phyloP scores from a whole-genome alignment of 1,140 invertebrate genomes.

The Drosophila ananassae region DNA sequence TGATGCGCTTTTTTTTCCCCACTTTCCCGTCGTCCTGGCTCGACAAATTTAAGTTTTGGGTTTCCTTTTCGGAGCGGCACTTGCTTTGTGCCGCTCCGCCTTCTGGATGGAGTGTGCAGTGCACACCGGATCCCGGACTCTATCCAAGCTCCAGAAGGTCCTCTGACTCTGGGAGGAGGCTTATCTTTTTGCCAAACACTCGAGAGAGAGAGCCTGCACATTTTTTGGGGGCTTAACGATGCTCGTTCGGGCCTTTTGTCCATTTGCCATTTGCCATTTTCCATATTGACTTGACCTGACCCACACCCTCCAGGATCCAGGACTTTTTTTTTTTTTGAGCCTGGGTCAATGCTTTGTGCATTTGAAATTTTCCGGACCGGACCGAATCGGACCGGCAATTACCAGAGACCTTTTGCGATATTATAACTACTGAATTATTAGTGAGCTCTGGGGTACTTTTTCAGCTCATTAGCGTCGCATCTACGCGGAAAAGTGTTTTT shows the following conservation, averaged over 20 bases:
- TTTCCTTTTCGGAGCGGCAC: conserved; percentile 47
- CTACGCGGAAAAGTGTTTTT: conserved; percentile 16
- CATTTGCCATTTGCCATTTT: conserved; percentile 39
- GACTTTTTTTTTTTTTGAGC: conserved; percentile 10
- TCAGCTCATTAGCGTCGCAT: conserved; percentile 60
- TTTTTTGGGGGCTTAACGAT: conserved; percentile 55
- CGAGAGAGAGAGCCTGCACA: conserved; percentile 23
- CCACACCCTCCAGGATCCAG: neutral
- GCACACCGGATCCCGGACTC: conserved; percentile 14
- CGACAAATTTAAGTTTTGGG: conserved; percentile 59
- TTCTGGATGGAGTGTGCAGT: conserved; percentile 46
- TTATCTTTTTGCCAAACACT: conserved; percentile 61
- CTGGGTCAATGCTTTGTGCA: conserved; percentile 59
- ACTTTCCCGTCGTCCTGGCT: conserved; percentile 13
- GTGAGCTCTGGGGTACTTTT: conserved; percentile 24
- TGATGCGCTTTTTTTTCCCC: conserved; percentile 54
- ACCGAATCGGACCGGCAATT: conserved; percentile 22
- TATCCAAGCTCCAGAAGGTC: conserved; percentile 7
- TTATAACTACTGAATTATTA: conserved; percentile 63
- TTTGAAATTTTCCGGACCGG: conserved; percentile 44
- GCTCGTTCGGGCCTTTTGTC: conserved; percentile 47
- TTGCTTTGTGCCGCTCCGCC: conserved; percentile 47
- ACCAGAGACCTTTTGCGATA: conserved; percentile 37
- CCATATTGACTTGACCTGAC: conserved; percentile 56
- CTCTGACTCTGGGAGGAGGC: conserved; percentile 16